These are phyloP conservation scores for Montipora foliosa DNA, from an alignment of 64 coral and sea anemone species.

Conservation along the genomic window DNA sequence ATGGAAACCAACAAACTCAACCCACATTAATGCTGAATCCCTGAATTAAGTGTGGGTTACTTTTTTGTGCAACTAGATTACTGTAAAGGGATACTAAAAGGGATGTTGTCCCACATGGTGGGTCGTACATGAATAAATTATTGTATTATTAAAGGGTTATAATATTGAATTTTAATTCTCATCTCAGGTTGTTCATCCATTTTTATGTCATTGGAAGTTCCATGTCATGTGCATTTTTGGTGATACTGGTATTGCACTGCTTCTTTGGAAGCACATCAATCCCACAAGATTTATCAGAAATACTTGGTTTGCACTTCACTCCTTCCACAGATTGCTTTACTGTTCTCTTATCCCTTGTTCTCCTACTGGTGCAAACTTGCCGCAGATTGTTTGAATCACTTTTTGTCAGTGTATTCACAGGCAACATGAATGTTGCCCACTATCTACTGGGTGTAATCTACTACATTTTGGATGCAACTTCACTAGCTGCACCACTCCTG, in stretches of 20 bases:
- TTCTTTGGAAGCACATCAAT: constrained; percentile 28
- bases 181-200: constrained; percentile 96
- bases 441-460: constrained; percentile 81
- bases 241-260: constrained; percentile 59
- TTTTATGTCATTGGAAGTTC: constrained; percentile 89
- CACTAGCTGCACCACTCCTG: constrained; percentile 69
- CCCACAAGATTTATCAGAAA: constrained; percentile 24
- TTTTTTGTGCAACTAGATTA: too few species aligned
- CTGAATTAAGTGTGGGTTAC: too few species aligned
- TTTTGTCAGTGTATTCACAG: constrained; percentile 85
- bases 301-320: constrained; percentile 47
- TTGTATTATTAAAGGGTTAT: too few species aligned
- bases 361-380: constrained; percentile 83
- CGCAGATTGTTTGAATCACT: constrained; percentile 88
- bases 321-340: constrained; percentile 66
- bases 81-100: too few species aligned
- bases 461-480: constrained; percentile 77
- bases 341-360: constrained; percentile 63
- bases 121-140: too few species aligned
- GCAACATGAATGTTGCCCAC: constrained; percentile 88
- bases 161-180: not conserved
- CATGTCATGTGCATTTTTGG: constrained; percentile 60
- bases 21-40: too few species aligned
- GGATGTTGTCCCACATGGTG: too few species aligned
- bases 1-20: too few species aligned